Evolutionary conservation across 2,797 vertebrate genomes (phyloP).

Genomic region (Hafferia zeledoni): DNA sequence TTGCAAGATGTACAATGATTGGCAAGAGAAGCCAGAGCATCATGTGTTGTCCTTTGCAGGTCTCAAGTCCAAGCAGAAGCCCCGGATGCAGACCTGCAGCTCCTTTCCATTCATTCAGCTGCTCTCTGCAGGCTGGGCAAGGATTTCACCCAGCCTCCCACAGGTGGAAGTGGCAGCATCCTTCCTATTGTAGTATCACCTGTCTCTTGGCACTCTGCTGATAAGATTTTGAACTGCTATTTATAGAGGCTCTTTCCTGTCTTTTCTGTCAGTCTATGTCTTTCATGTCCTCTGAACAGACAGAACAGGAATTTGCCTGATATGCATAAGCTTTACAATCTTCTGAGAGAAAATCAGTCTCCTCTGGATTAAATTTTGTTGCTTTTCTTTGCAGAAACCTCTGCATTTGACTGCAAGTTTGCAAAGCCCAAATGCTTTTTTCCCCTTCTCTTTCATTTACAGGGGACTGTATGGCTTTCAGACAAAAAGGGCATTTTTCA

Average conservation of each 20-base stretch:
- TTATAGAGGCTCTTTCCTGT: not conserved
- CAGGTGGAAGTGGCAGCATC: not conserved
- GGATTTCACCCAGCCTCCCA: not conserved
- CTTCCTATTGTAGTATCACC: not conserved
- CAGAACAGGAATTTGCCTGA: not conserved
- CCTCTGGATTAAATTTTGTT: not conserved
- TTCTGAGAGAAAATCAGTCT: not conserved
- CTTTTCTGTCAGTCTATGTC: not conserved
- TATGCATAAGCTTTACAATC: not conserved
- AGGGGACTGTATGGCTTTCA: not conserved
- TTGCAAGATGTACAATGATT: not conserved
- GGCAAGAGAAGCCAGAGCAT: not conserved
- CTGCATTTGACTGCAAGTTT: not conserved
- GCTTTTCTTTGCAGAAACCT: not conserved
- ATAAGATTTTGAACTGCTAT: not conserved
- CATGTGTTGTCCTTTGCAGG: not conserved
- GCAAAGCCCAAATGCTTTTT: not conserved
- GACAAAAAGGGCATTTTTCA: not conserved
- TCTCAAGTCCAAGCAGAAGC: not conserved
- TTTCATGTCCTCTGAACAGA: not conserved
- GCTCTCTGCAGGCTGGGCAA: accelerated
- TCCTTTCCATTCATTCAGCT: not conserved
- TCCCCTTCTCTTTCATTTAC: not conserved
- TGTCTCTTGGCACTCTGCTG: not conserved
- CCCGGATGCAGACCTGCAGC: not conserved